These are phyloP conservation scores for Chloroceryle amazona DNA, from an alignment of 2,797 vertebrate genomes.

Conservation along the genomic window DNA sequence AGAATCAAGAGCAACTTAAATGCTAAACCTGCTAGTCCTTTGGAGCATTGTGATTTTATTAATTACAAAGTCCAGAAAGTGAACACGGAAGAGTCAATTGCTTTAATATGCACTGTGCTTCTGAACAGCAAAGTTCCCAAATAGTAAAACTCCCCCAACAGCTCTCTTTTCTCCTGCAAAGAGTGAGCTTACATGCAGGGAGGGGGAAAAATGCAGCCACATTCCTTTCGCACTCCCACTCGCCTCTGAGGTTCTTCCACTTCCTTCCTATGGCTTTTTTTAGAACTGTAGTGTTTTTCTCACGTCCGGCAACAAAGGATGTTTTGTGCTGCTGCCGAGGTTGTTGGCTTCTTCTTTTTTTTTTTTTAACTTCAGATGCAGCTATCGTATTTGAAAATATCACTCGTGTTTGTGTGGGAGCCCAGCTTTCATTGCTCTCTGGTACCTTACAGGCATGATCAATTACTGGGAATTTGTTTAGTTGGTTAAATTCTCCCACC, in stretches of 20 bases:
- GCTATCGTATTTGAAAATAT: conserved; percentile 56
- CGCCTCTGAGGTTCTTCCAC: conserved; percentile 89
- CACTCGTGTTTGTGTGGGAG: conserved; percentile 66
- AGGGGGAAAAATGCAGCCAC: conserved; percentile 79
- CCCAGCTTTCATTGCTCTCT: neutral
- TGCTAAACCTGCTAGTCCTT: neutral
- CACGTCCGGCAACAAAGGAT: conserved; percentile 96
- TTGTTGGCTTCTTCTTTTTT: conserved; percentile 51
- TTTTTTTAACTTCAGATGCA: conserved; percentile 7
- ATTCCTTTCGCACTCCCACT: conserved; percentile 95
- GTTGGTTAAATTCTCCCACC: neutral
- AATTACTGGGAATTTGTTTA: neutral
- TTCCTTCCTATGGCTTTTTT: conserved; percentile 99
- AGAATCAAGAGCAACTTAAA: neutral
- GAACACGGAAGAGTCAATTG: neutral
- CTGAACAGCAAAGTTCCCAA: conserved; percentile 11
- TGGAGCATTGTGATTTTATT: neutral
- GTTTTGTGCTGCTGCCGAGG: conserved; percentile 89
- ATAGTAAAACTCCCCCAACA: neutral
- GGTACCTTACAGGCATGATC: neutral
- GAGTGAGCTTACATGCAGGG: conserved; percentile 51
- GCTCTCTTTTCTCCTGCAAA: conserved; percentile 12
- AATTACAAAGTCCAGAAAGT: neutral
- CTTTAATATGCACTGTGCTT: neutral
- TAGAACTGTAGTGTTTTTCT: conserved; percentile 96